Conservation (phyloP, 2,888 invertebrate genomes). For the Cephus sareptanus region DNA sequence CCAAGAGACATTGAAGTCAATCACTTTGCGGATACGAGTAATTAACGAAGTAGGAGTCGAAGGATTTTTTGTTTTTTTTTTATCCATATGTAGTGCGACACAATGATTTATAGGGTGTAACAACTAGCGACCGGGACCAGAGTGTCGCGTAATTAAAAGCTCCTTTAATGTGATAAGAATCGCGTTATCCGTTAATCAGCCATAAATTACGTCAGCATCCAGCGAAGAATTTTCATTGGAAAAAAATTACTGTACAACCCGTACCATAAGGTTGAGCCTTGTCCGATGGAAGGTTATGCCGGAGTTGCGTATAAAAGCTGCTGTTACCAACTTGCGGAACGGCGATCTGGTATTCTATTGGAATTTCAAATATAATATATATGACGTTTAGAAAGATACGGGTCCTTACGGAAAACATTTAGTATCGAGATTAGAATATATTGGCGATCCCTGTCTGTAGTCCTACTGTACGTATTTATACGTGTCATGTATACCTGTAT, state of each 20-base stretch:
- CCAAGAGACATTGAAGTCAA: background rate
- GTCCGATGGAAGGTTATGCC: background rate
- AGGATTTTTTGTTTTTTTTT: background rate
- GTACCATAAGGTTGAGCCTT: background rate
- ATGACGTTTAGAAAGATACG: conserved; percentile 23
- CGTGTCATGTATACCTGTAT: background rate
- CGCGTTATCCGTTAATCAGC: background rate
- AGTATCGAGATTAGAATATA: background rate
- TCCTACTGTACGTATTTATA: background rate
- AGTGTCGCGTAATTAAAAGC: background rate
- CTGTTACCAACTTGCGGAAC: background rate
- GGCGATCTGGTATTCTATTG: conserved; percentile 25
- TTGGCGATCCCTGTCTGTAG: background rate
- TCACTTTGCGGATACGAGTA: background rate
- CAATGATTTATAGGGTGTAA: background rate
- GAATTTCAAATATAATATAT: conserved; percentile 22
- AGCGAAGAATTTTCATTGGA: background rate
- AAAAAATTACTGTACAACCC: background rate
- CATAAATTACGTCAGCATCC: background rate
- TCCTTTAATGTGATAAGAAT: background rate
- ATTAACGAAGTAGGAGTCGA: background rate
- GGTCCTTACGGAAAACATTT: background rate
- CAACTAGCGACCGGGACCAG: background rate
- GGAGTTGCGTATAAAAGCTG: background rate
- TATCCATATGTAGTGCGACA: background rate